phyloP scores from a whole-genome alignment of 1,140 invertebrate genomes.

The Drosophila kurseongensis region DNA sequence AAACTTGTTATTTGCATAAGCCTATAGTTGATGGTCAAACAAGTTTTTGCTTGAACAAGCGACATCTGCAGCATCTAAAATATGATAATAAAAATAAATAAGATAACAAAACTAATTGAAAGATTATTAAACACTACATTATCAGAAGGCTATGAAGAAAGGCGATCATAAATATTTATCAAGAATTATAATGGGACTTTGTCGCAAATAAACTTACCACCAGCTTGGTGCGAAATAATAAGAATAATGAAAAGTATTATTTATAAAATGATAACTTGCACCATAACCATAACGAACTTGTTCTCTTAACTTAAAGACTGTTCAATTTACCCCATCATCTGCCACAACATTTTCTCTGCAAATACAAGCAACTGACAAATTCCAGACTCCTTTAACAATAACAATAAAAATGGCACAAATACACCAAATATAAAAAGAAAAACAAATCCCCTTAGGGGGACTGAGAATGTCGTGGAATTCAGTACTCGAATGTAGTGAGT shows the following conservation, averaged over 20 bases:
- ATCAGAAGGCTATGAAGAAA: too few relatives aligned
- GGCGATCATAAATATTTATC: too few relatives aligned
- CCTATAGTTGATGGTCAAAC: constrained; percentile 23
- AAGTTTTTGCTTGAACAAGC: constrained; percentile 7
- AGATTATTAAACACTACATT: background rate
- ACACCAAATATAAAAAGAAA: constrained; percentile 4
- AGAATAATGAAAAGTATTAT: background rate
- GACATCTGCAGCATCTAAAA: background rate
- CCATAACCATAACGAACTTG: background rate
- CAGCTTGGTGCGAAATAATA: background rate
- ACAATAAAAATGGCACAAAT: constrained; percentile 17
- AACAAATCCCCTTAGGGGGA: constrained; percentile 6
- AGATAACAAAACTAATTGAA: background rate
- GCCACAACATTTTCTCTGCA: background rate
- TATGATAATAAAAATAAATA: background rate
- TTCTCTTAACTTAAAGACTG: background rate
- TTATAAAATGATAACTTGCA: background rate
- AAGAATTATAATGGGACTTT: too few relatives aligned
- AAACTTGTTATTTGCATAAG: constrained; percentile 43
- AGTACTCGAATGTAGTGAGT: constrained; percentile 26
- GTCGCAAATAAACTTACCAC: too few relatives aligned
- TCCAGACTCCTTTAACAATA: constrained; percentile 26
- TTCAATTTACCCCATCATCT: background rate
- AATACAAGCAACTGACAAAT: constrained; percentile 10
- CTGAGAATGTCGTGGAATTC: constrained; percentile 32